phyloP scores from a whole-genome alignment of 2,113 vertebrate genomes.

The Sebastes schlegelii region DNA sequence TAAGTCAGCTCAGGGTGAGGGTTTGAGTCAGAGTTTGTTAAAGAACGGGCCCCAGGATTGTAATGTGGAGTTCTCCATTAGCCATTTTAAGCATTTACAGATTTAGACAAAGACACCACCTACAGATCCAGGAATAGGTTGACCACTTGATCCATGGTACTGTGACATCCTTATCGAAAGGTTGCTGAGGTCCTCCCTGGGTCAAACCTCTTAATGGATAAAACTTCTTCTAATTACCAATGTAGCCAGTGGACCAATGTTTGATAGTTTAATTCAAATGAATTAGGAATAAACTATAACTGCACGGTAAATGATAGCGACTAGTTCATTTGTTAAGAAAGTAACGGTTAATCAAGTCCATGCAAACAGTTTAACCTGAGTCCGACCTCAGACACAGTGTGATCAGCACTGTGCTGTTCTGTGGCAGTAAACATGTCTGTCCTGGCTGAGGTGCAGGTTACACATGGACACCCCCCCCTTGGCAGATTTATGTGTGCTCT shows the following conservation, averaged over 20 bases:
- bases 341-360: constrained; percentile 8
- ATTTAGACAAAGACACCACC: too few relatives aligned
- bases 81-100: too few relatives aligned
- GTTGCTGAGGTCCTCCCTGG: background rate
- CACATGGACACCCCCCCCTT: constrained; percentile 59
- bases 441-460: constrained; percentile 49
- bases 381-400: constrained; percentile 1
- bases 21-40: too few relatives aligned
- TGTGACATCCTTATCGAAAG: background rate
- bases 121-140: background rate
- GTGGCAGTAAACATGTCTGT: constrained; percentile 53
- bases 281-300: too few relatives aligned
- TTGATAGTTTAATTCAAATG: background rate
- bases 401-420: constrained; percentile 1
- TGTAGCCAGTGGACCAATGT: background rate
- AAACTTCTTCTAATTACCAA: background rate
- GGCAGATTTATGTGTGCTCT: constrained; percentile 90
- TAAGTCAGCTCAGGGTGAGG: too few relatives aligned
- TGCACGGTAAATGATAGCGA: background rate
- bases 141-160: background rate
- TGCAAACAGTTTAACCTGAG: constrained; percentile 12
- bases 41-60: too few relatives aligned
- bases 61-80: too few relatives aligned
- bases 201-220: background rate
- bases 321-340: background rate